phyloP scores from a whole-genome alignment of 2,797 vertebrate species.

The Crocodylus rhombifer region DNA sequence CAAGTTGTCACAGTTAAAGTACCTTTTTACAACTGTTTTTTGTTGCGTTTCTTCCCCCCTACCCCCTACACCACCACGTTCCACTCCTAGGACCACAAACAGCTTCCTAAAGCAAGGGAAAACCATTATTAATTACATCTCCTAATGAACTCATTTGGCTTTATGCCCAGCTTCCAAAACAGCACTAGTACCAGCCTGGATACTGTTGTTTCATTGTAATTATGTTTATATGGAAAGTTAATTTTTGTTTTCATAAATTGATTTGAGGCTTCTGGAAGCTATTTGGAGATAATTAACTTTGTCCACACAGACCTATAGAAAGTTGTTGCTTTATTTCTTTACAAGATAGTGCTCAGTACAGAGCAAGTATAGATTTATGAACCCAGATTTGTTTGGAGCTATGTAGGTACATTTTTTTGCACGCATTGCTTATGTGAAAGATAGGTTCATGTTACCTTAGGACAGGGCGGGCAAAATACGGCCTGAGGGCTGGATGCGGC shows the following conservation, averaged over 20 bases:
- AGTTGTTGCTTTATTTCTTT: conserved; percentile 63
- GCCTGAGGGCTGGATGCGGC: too few relatives aligned
- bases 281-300: conserved; percentile 82
- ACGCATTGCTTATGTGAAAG: conserved; percentile 10
- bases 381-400: conserved; percentile 63
- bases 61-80: conserved; percentile 24
- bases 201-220: conserved; percentile 81
- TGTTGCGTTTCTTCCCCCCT: conserved; percentile 36
- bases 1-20: conserved; percentile 30
- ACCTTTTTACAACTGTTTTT: conserved; percentile 63
- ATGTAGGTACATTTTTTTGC: conserved; percentile 38
- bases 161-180: conserved; percentile 79
- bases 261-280: conserved; percentile 82
- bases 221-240: conserved; percentile 84
- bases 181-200: conserved; percentile 72
- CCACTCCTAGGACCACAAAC: conserved; percentile 73
- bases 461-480: too few relatives aligned
- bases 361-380: neutral
- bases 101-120: conserved; percentile 75
- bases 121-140: conserved; percentile 81
- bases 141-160: conserved; percentile 84
- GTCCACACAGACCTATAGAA: conserved; percentile 72
- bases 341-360: conserved; percentile 38
- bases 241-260: conserved; percentile 86
- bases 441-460: neutral